phyloP scores from a whole-genome alignment of 2,797 vertebrate species.

The Pseudomugil gertrudae region DNA sequence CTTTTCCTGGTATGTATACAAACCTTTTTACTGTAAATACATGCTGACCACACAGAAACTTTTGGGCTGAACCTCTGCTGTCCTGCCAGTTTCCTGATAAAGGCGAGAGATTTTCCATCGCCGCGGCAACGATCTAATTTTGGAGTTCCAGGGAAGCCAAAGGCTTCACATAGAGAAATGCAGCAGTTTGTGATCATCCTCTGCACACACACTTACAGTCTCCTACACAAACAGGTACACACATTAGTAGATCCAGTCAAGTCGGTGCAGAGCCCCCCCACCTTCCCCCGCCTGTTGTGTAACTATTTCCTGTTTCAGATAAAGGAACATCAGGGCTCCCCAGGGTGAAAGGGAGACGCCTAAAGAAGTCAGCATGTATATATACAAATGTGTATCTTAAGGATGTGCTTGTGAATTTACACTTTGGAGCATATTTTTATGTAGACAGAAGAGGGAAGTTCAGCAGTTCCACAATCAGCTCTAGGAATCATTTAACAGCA shows the following conservation, averaged over 20 bases:
- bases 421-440: conserved; percentile 10
- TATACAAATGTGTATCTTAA: conserved; percentile 9
- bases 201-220: conserved; percentile 6
- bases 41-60: conserved; percentile 49
- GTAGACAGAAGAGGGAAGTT: conserved; percentile 8
- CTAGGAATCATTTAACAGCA: conserved; percentile 22
- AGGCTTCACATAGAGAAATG: conserved; percentile 74
- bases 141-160: conserved; percentile 68
- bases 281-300: too few species aligned
- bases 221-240: conserved; percentile 30
- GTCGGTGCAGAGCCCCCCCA: too few species aligned
- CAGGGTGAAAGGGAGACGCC: conserved; percentile 33
- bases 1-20: not conserved
- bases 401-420: conserved; percentile 2
- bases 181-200: conserved; percentile 74
- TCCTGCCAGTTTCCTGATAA: conserved; percentile 73
- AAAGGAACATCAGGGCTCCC: conserved; percentile 66
- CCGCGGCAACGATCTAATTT: conserved; percentile 76
- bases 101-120: conserved; percentile 72
- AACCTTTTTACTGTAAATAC: conserved; percentile 56
- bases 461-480: not conserved
- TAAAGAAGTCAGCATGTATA: conserved; percentile 13
- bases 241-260: conserved; percentile 38
- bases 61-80: conserved; percentile 40
- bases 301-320: conserved; percentile 80